Evolutionary conservation across 2,888 invertebrate genomes (phyloP), one percentile per base, ranked within the genome.

Genomic region (Monopis laevigella): DNA sequence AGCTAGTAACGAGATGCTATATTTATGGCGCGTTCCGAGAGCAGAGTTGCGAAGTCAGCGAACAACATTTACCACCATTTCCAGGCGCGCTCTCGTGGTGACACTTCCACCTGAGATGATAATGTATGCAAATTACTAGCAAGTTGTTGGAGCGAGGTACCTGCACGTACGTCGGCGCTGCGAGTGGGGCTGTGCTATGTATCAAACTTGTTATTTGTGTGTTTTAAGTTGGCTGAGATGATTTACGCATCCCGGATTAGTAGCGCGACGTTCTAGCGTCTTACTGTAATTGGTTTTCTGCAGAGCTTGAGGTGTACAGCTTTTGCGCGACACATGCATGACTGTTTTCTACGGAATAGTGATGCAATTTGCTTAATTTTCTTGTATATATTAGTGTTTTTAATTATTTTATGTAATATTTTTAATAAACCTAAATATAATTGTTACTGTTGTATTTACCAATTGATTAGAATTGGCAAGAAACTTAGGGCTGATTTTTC

Each of bases 141-240:
- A 75, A 78, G 65, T 75, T 65, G 24, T 40, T 32, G 24, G 21
- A n/a, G 17, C 14, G 17, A 11, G 11, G 13, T 18, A 19, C 16
- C 10, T 10, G 35, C 14, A 29, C 14, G 26, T 12, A 24, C 24
- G 24, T 50, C 62, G 57, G 52, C 58, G 58, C 70, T 19, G 39
- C 29, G 26, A 34, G 36, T 28, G 35, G 19, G 43, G 30, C 39
- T 39, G 35, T 72, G 30, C 39, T 39, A 29, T 72, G 70, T 74
- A 75, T 75, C 74, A 73, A 77, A 80, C 69, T 77, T 75, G 73
- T 75, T 80, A 78, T 77, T 77, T 78, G 78, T 77, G 60, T 73
- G 67, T 72, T 72, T 70, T 70, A 72, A 71, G 65, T 72, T 72
- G 51, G 13, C 26, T 53, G 55, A 48, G 54, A 65, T 73, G 69